These are phyloP conservation scores for Dermolepida albohirtum DNA, from an alignment of 2,888 invertebrate genomes.

Conservation along the genomic window DNA sequence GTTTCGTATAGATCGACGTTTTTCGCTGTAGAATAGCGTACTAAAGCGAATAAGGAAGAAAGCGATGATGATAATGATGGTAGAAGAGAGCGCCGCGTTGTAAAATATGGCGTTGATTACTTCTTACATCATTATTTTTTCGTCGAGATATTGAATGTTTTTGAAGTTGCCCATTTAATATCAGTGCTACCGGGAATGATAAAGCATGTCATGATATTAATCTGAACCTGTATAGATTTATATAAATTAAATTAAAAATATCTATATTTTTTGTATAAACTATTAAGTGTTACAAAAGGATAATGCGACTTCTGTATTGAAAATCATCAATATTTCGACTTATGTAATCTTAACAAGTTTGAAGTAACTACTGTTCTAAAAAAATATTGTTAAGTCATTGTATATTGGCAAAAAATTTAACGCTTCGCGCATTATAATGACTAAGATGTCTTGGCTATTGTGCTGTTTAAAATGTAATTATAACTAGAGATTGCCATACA, in stretches of 20 bases:
- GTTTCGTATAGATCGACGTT: conserved; percentile 5
- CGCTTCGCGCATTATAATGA: too few species aligned
- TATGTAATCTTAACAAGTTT: too few species aligned
- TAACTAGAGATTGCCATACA: too few species aligned
- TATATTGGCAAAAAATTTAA: too few species aligned
- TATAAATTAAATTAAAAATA: neutral
- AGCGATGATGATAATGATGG: conserved; percentile 5
- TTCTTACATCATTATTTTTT: conserved; percentile 47
- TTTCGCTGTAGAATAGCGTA: neutral
- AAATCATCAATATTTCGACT: too few species aligned
- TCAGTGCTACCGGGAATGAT: neutral
- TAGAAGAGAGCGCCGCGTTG: conserved; percentile 7
- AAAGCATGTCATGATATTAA: neutral
- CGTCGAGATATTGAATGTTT: conserved; percentile 36
- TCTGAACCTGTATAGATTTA: neutral
- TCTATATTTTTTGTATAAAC: too few species aligned
- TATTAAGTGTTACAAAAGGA: too few species aligned
- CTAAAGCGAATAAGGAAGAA: conserved; percentile 2
- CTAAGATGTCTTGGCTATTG: too few species aligned
- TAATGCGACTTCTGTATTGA: too few species aligned
- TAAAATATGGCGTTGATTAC: conserved; percentile 49
- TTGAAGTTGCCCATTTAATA: conserved; percentile 21
- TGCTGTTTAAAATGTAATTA: too few species aligned
- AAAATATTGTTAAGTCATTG: too few species aligned
- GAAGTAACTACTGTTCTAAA: too few species aligned